A percentile compares a stretch with the other conserved stretches of the same genome.
Evolutionary conservation across 2,888 invertebrate genomes (phyloP).

Genomic region (Liodrosophila aerea): DNA sequence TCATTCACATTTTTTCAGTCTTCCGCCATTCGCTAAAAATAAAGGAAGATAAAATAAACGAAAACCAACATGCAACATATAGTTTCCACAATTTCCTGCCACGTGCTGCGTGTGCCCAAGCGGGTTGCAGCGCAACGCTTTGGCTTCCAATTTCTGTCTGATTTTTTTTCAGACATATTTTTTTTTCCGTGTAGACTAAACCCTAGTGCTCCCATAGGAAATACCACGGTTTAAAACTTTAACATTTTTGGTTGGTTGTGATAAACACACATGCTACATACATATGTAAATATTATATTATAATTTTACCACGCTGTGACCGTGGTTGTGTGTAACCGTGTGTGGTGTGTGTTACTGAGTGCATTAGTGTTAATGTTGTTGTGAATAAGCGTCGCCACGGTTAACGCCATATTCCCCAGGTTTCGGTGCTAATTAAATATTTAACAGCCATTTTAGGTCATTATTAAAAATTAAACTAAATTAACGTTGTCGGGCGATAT

Average conservation of each 20-base stretch:
- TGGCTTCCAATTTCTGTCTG: constrained; percentile 49
- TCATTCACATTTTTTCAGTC: too few relatives aligned
- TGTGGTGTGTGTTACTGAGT: constrained; percentile 8
- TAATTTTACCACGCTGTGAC: not conserved
- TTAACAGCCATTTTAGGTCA: constrained; percentile 67
- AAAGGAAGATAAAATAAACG: not conserved
- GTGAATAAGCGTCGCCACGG: constrained; percentile 3
- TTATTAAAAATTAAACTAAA: constrained; percentile 61
- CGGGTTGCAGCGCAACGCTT: constrained; percentile 35
- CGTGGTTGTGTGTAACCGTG: constrained; percentile 12
- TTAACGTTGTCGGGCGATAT: constrained; percentile 67
- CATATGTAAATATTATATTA: not conserved
- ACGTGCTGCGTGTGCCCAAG: constrained; percentile 19
- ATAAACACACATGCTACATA: not conserved
- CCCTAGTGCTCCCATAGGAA: not conserved
- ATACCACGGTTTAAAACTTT: too few relatives aligned
- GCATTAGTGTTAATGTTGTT: constrained; percentile 4
- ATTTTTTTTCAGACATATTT: constrained; percentile 1
- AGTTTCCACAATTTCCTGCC: constrained; percentile 20
- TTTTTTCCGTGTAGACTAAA: not conserved
- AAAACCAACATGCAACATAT: constrained; percentile 14
- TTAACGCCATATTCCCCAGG: constrained; percentile 24
- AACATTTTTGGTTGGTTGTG: too few relatives aligned
- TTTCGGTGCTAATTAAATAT: constrained; percentile 67
- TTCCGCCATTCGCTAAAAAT: constrained; percentile 3